Evolutionary conservation across 2,797 vertebrate genomes (phyloP).

Genomic region (Crypturellus tataupa): DNA sequence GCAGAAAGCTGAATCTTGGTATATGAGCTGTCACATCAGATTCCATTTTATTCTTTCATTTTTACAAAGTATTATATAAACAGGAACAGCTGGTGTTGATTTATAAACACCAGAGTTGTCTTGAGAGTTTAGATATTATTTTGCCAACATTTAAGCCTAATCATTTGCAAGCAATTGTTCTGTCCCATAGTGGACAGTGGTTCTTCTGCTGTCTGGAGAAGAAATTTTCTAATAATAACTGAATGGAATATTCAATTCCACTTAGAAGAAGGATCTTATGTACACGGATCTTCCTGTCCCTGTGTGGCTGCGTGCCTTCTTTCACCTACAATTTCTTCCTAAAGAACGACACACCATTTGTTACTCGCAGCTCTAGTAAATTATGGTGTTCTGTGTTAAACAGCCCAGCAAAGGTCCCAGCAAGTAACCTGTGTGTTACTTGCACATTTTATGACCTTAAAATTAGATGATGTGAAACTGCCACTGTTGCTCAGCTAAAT

Average conservation of each 20-base stretch:
- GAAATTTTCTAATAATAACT: background rate
- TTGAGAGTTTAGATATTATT: conserved; percentile 69
- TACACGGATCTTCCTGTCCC: background rate
- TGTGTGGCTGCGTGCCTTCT: background rate
- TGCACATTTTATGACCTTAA: background rate
- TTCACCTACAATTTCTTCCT: background rate
- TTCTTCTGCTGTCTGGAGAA: conserved; percentile 14
- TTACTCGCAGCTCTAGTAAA: background rate
- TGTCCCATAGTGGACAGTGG: conserved; percentile 16
- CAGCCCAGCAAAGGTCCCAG: background rate
- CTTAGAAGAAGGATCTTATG: background rate
- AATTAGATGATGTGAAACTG: background rate
- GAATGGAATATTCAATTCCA: background rate
- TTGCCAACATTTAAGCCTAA: conserved; percentile 72
- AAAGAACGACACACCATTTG: background rate
- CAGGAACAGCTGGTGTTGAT: conserved; percentile 77
- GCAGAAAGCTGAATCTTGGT: conserved; percentile 46
- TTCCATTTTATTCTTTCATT: conserved; percentile 65
- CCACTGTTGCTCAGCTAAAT: background rate
- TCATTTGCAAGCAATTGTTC: conserved; percentile 56
- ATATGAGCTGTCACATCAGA: conserved; percentile 56
- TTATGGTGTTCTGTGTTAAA: background rate
- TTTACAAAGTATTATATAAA: conserved; percentile 71
- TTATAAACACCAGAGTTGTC: conserved; percentile 79
- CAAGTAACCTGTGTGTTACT: background rate